Evolutionary conservation across 1,140 invertebrate species (phyloP).

Genomic region (Zaprionus nigranus): DNA sequence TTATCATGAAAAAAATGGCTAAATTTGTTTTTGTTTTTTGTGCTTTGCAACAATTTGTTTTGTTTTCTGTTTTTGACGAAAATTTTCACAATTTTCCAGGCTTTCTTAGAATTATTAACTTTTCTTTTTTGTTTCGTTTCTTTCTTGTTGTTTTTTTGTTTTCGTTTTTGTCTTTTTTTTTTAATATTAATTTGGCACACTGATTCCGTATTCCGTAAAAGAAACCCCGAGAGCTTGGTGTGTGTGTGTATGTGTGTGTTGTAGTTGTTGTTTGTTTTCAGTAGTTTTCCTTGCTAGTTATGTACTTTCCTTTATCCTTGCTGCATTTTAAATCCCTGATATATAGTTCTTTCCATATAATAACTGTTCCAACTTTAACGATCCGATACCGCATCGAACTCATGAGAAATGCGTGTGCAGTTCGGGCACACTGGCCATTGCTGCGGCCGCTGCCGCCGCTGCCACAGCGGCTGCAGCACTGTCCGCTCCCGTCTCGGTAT

Average conservation of each 20-base stretch:
- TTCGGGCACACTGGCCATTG: slow-evolving; percentile 61
- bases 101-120: slow-evolving; percentile 60
- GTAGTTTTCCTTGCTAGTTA: slow-evolving; percentile 41
- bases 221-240: slow-evolving; percentile 76
- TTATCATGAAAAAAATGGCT: slow-evolving; percentile 77
- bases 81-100: slow-evolving; percentile 48
- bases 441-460: slow-evolving; percentile 60
- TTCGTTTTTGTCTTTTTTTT: slow-evolving; percentile 25
- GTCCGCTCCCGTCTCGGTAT: slow-evolving; percentile 22
- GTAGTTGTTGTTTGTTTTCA: slow-evolving; percentile 13
- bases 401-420: slow-evolving; percentile 79
- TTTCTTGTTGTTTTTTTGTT: slow-evolving; percentile 29
- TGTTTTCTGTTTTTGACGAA: slow-evolving; percentile 47
- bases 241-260: slow-evolving; percentile 46
- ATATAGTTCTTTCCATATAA: slow-evolving; percentile 59
- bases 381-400: slow-evolving; percentile 2
- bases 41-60: slow-evolving; percentile 82
- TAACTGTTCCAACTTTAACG: slow-evolving; percentile 59
- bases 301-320: slow-evolving; percentile 33
- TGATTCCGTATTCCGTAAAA: slow-evolving; percentile 76
- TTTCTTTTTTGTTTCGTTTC: slow-evolving; percentile 41
- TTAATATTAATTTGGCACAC: slow-evolving; percentile 79
- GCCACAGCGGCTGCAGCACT: slow-evolving; percentile 37
- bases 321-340: slow-evolving; percentile 66
- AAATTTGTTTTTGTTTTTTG: slow-evolving; percentile 56